Conservation (phyloP, 2,888 invertebrate species). For the Drosophila neonasuta region DNA sequence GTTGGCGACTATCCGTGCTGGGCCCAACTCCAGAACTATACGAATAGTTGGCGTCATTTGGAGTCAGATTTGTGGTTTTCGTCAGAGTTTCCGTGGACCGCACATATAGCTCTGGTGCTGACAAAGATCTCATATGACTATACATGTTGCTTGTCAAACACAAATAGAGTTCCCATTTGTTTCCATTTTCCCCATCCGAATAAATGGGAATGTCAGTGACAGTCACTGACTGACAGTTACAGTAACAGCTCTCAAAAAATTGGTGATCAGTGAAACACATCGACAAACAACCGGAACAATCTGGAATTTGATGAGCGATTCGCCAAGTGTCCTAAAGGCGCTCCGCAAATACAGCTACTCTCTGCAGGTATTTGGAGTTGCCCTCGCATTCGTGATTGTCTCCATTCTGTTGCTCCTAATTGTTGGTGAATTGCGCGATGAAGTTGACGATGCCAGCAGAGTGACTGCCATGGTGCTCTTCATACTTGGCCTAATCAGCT, state of each 20-base stretch:
- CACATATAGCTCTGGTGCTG: constrained; percentile 43
- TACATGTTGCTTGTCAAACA: constrained; percentile 28
- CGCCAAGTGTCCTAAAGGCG: constrained; percentile 11
- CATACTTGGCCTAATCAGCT: constrained; percentile 18
- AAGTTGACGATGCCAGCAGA: not conserved
- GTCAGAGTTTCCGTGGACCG: constrained; percentile 8
- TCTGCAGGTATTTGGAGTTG: constrained; percentile 41
- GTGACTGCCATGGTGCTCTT: constrained; percentile 5
- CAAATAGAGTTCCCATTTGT: constrained; percentile 1
- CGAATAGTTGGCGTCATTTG: not conserved
- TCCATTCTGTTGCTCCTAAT: constrained; percentile 18
- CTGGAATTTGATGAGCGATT: constrained; percentile 49
- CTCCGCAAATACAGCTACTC: constrained; percentile 26
- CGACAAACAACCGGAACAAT: not conserved
- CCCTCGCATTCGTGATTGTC: constrained; percentile 21
- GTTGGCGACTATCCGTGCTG: constrained; percentile 1
- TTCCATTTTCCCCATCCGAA: not conserved
- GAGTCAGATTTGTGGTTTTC: not conserved
- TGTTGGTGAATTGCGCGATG: not conserved
- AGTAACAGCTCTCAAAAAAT: not conserved
- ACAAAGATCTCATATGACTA: constrained; percentile 24
- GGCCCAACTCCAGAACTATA: constrained; percentile 18
- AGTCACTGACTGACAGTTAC: not conserved
- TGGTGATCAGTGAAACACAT: constrained; percentile 8
- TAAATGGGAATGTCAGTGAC: constrained; percentile 6